A percentile compares a stretch with the other conserved stretches of the same genome.
Conservation (phyloP, 1,140 invertebrate genomes). For the Temnothorax nylanderi region DNA sequence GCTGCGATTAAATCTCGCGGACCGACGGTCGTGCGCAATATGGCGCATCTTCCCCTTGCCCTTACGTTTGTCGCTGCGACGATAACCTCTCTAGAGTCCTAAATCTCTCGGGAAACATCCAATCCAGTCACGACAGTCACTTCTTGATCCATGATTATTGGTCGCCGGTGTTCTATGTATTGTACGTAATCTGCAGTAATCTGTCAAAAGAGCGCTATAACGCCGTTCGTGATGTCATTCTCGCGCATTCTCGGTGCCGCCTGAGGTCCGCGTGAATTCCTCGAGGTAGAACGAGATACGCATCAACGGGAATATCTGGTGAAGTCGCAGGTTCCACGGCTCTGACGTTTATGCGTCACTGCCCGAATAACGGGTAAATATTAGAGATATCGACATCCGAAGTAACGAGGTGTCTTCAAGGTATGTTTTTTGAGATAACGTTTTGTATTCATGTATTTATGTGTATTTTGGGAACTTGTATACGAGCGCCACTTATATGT, state of each 20-base stretch:
- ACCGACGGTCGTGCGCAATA: neutral
- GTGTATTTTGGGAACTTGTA: too few relatives aligned
- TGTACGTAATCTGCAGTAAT: too few relatives aligned
- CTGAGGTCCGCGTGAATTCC: neutral
- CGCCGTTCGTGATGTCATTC: conserved; percentile 7
- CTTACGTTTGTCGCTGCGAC: too few relatives aligned
- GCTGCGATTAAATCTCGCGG: neutral
- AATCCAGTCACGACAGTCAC: neutral
- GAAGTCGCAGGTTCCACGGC: neutral
- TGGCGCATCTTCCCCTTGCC: neutral
- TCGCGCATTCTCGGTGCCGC: neutral
- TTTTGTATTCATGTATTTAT: too few relatives aligned
- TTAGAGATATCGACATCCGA: neutral
- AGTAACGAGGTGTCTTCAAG: neutral
- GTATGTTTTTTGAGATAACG: too few relatives aligned
- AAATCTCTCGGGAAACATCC: neutral
- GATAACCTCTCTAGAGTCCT: too few relatives aligned
- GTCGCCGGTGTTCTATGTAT: neutral
- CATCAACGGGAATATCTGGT: neutral
- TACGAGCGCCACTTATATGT: too few relatives aligned
- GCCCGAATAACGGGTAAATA: neutral
- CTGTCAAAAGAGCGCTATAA: conserved; percentile 27
- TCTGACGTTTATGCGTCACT: neutral
- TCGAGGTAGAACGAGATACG: neutral
- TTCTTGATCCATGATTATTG: neutral